Percentiles rank a stretch among this genome's conserved stretches.
Evolutionary conservation across 2,113 vertebrate species (phyloP).

Genomic region (Mellivora capensis): DNA sequence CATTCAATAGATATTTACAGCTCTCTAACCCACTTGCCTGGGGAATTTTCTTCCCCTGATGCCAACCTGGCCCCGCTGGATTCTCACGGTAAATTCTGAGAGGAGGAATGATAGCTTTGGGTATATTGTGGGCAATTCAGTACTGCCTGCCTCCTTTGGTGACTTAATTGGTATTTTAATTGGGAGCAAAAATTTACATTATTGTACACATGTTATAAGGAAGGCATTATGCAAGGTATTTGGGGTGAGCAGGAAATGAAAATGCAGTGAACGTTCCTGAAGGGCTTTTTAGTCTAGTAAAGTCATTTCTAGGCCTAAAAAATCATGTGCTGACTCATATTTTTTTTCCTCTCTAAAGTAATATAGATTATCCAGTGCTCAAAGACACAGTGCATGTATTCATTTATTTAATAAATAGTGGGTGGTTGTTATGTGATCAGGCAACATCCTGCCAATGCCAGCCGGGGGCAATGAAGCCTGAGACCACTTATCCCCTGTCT

Average conservation of each 20-base stretch:
- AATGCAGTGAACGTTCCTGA: neutral
- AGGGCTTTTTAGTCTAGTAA: neutral
- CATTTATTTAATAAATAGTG: neutral
- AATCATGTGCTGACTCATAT: neutral
- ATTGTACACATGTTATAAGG: neutral
- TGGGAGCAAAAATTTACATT: neutral
- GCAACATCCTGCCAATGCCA: neutral
- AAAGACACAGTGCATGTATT: neutral
- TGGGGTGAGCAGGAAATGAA: neutral
- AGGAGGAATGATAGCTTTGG: neutral
- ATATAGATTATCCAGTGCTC: neutral
- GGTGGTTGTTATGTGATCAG: neutral
- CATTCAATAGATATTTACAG: conserved; percentile 30
- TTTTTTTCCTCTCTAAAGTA: neutral
- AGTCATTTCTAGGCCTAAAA: neutral
- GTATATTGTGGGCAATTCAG: neutral
- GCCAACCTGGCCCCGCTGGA: neutral
- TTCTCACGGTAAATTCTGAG: neutral
- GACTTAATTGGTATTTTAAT: neutral
- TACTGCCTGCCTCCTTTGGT: neutral
- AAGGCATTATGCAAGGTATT: neutral
- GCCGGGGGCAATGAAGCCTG: neutral
- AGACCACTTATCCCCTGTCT: neutral
- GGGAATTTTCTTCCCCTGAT: neutral
- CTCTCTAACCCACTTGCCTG: neutral